phyloP scores from a whole-genome alignment of 1,140 invertebrate genomes.

The Laupala kohalensis region DNA sequence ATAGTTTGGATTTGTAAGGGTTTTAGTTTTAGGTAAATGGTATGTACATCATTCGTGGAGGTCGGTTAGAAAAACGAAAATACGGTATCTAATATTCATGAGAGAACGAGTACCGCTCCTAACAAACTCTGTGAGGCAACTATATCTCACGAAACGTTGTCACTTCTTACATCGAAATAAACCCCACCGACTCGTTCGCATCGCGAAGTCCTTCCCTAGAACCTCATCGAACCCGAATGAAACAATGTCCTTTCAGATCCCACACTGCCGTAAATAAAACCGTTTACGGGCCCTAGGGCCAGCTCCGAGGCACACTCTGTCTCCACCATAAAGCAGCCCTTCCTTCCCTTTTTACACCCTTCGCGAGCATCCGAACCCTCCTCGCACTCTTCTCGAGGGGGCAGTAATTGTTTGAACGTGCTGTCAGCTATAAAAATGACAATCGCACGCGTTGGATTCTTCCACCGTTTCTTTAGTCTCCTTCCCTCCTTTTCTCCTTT shows the following conservation, averaged over 20 bases:
- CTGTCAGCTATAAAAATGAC: neutral
- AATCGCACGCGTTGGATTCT: neutral
- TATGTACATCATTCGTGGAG: too few species aligned
- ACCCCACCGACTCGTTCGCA: too few species aligned
- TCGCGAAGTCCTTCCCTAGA: too few species aligned
- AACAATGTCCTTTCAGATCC: neutral
- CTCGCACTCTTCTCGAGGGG: neutral
- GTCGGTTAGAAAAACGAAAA: too few species aligned
- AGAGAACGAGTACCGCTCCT: too few species aligned
- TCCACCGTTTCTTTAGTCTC: neutral
- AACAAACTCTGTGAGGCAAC: too few species aligned
- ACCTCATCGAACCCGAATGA: neutral
- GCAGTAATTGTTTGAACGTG: neutral
- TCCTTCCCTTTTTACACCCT: neutral
- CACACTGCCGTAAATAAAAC: neutral
- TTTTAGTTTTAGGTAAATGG: too few species aligned
- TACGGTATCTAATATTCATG: too few species aligned
- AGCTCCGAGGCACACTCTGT: neutral
- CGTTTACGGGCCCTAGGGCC: neutral
- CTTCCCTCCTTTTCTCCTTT: neutral
- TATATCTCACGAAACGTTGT: too few species aligned
- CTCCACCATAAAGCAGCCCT: neutral
- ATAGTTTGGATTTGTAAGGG: too few species aligned
- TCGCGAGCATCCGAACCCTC: neutral
- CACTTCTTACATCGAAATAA: too few species aligned